phyloP scores from a whole-genome alignment of 2,888 invertebrate species.

The Sepioteuthis lessoniana region DNA sequence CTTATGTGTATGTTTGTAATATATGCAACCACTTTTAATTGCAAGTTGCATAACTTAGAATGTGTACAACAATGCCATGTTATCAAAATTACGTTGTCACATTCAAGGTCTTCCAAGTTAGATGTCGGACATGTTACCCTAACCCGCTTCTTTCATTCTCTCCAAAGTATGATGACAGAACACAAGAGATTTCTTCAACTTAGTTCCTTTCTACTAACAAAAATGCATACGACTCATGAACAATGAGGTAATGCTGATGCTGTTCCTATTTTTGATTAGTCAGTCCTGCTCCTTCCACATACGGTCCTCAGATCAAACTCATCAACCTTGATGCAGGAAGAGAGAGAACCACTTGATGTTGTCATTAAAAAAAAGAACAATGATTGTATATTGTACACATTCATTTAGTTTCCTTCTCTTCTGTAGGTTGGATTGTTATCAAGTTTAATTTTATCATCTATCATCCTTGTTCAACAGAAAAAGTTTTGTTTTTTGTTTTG shows the following conservation, averaged over 20 bases:
- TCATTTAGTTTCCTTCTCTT: neutral
- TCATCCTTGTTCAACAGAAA: neutral
- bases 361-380: neutral
- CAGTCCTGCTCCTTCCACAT: neutral
- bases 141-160: neutral
- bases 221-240: neutral
- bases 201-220: no score
- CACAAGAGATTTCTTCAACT: neutral
- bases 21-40: constrained; percentile 6
- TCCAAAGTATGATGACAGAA: neutral
- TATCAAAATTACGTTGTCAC: neutral
- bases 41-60: neutral
- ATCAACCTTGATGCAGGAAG: neutral
- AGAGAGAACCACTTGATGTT: neutral
- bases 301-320: neutral
- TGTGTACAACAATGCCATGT: neutral
- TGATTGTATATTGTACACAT: neutral
- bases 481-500: neutral
- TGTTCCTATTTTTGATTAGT: constrained; percentile 14
- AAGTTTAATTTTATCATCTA: neutral
- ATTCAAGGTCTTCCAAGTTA: constrained; percentile 23
- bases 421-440: neutral
- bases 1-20: neutral
- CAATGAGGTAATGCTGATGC: constrained; percentile 17
- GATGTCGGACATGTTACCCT: neutral